Evolutionary conservation across 2,113 vertebrate species (phyloP).

Genomic region (Anas platyrhynchos): DNA sequence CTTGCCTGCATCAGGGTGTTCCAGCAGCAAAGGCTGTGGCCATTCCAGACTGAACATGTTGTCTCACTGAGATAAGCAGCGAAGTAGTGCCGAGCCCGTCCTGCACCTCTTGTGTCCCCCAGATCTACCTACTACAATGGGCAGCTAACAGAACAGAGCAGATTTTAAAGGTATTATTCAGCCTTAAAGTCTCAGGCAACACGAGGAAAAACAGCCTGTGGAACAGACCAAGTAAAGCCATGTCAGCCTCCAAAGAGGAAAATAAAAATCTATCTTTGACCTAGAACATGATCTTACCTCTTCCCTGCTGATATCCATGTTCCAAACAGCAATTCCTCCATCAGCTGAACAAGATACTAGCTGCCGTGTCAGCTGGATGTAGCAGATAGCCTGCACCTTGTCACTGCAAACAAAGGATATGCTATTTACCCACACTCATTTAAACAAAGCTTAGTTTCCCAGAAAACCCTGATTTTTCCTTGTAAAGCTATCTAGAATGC

Average conservation of each 20-base stretch:
- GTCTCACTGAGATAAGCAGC: not conserved
- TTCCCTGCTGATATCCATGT: slow-evolving; percentile 93
- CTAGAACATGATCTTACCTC: slow-evolving; percentile 80
- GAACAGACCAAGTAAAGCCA: not conserved
- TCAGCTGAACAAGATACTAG: slow-evolving; percentile 93
- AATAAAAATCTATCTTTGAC: not conserved
- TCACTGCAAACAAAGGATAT: slow-evolving; percentile 79
- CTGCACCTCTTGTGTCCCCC: not conserved
- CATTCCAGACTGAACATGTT: not conserved
- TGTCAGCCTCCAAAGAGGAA: not conserved
- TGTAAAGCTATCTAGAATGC: not conserved
- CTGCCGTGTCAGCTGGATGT: slow-evolving; percentile 90
- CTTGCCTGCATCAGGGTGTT: not conserved
- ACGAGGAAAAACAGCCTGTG: not conserved
- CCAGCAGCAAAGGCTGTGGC: not conserved
- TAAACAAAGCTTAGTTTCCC: not conserved
- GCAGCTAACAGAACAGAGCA: not conserved
- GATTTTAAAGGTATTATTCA: not conserved
- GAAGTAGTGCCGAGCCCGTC: not conserved
- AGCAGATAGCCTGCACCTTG: slow-evolving; percentile 91
- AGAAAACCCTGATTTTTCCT: not conserved
- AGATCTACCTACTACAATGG: not conserved
- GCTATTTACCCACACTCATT: not conserved
- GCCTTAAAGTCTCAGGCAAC: not conserved
- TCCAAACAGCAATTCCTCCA: slow-evolving; percentile 96